Evolutionary conservation across 2,888 invertebrate genomes (phyloP), one percentile per base, ranked within the genome.

Genomic region (Andrena fulva): DNA sequence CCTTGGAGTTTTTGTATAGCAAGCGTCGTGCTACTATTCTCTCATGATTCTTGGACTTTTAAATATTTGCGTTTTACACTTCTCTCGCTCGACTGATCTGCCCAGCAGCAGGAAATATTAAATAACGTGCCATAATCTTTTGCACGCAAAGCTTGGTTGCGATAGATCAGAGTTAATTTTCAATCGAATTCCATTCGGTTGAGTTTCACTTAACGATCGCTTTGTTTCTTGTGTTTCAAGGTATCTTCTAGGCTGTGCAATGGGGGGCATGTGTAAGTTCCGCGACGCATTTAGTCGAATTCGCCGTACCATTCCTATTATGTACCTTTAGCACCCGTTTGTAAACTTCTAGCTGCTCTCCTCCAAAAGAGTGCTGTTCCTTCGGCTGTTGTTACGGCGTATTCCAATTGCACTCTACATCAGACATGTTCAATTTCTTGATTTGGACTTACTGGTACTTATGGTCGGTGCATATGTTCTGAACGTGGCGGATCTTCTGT

Each of bases 351-450:
- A 93, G 96, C 86, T 97, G 97, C 93, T 96, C 96, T 82, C 95
- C 96, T 88, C 96, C 96, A 85, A 96, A 97, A 94, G 96, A 96
- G 93, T 97, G 97, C 94, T 97, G 97, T 94, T 94, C 94, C 86
- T 94, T 95, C 91, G 96, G 95, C 83, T 95, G 95, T 90, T 95
- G 95, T 91, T 96, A 93, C 94, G 93, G 84, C 75, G 87, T 96
- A 96, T 94, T 96, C 95, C 94, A 95, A 94, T 85, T 94, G 93
- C 90, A 94, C 94, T 80, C 95, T 94, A 90, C 94, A 94, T 91
- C 89, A 89, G 94, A 88, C 94, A 95, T 96, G 92, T 95, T 96
- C 90, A 96, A 95, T 91, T 95, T 96, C 87, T 95, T 96, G 92
- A 96, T 96, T 93, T 95, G 96, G 94, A 96, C 96, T 89, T 96